A percentile compares a stretch with the other conserved stretches of the same genome.
These are phyloP conservation scores for Caerostris darwini DNA, from an alignment of 1,140 invertebrate species.

Conservation along the genomic window DNA sequence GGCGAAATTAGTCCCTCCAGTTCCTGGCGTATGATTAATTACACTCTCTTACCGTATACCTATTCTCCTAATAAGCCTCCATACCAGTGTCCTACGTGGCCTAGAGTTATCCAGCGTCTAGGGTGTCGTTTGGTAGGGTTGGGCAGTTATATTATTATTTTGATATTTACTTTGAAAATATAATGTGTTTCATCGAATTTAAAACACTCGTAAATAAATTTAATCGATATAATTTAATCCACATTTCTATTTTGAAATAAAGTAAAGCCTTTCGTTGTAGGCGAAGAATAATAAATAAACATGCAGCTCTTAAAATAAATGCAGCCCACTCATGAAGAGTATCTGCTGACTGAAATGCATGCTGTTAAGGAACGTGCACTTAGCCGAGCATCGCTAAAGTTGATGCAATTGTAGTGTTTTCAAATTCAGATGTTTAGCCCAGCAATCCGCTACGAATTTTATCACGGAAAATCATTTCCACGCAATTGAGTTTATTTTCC, in stretches of 20 bases:
- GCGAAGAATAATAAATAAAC: not conserved
- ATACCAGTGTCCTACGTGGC: not conserved
- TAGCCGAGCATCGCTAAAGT: not conserved
- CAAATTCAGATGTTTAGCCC: not conserved
- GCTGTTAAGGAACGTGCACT: not conserved
- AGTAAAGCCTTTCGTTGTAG: not conserved
- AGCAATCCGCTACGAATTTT: not conserved
- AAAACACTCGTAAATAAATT: too few species aligned
- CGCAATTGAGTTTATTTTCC: slow-evolving; percentile 30
- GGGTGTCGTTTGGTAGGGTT: not conserved
- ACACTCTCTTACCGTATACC: not conserved
- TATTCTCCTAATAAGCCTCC: not conserved
- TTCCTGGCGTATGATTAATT: not conserved
- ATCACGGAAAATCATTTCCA: not conserved
- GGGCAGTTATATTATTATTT: too few species aligned
- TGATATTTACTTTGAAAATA: too few species aligned
- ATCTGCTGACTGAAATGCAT: not conserved
- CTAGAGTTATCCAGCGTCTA: not conserved
- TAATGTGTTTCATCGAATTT: too few species aligned
- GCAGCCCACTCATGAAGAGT: not conserved
- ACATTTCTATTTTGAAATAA: not conserved
- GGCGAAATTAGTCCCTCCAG: not conserved
- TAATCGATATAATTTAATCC: too few species aligned
- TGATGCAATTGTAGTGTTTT: not conserved
- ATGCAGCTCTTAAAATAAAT: not conserved